Evolutionary conservation across 2,797 vertebrate genomes (phyloP), one percentile per base, ranked within the genome.

Genomic region (Silurus aristotelis): DNA sequence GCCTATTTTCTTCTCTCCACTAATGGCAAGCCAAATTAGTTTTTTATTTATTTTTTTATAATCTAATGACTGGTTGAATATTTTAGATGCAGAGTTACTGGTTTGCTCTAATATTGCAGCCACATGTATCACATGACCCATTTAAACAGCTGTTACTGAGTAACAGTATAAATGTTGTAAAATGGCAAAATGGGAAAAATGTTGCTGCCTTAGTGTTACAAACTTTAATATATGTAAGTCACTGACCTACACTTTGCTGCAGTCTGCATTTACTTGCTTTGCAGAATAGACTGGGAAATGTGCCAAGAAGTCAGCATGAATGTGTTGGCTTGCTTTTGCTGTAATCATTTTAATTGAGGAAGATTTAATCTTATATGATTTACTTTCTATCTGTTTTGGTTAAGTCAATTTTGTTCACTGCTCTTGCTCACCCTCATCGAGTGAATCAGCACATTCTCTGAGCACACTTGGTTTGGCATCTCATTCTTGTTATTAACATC

Each of bases 1-100:
- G 96, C 96, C 38, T 97, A 96, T 88, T 97, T 96, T 90, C 95
- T 97, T 79, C 96, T 97, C 88, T 97, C 96, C 91, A 97, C 96
- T 88, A 97, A 97, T 2, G 96, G 96, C 14, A 77, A 86, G 67
- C 10, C 58, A 46, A 19, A 43, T 46, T 12, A 43, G 10, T 46
- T 22, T 0, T 31, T 31, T 31, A 3, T 31, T 63, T 9, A 19
- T 61, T 61, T 8, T 20, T 58, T 77, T 67, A 38, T 43, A 2
- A 68, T 38, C 43, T 71, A 15, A 52, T 64, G 46, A 60, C 5
- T 43, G 6, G 12, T n/a, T 63, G 61, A 63, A 79, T 79, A 61
- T 61, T 13, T 61, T 13, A 9, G 38, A 79, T n/a, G 6, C 58
- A 12, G 58, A 46, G 1, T 76, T 55, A 75, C n/a, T 3, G 1